Conservation (phyloP, 2,888 invertebrate genomes). For the Cerceris rybyensis region DNA sequence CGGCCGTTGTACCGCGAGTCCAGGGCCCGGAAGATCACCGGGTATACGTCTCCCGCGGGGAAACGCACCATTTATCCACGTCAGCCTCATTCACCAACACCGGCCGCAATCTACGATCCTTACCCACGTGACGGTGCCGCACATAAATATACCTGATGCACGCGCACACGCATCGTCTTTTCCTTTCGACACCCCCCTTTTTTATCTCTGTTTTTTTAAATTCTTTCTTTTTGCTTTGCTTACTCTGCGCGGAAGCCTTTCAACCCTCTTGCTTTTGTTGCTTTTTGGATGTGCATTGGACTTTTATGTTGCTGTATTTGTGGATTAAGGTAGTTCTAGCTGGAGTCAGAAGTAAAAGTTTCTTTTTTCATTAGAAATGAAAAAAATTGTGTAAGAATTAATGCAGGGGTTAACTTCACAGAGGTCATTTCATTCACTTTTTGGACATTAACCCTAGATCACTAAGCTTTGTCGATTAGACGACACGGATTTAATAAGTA, state of each 20-base stretch:
- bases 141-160: conserved; percentile 67
- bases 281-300: not conserved
- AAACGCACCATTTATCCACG: conserved; percentile 79
- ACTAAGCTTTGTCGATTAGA: too few species aligned
- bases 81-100: conserved; percentile 78
- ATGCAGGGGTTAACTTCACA: too few species aligned
- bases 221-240: conserved; percentile 7
- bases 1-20: conserved; percentile 59
- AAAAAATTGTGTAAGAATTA: too few species aligned
- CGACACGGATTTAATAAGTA: too few species aligned
- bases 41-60: conserved; percentile 75
- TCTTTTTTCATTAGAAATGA: too few species aligned
- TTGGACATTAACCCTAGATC: too few species aligned
- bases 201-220: conserved; percentile 1
- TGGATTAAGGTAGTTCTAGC: too few species aligned
- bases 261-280: conserved; percentile 2
- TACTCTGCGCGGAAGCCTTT: conserved; percentile 23
- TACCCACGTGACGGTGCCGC: conserved; percentile 68
- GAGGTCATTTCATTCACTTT: too few species aligned
- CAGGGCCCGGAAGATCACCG: conserved; percentile 75
- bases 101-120: conserved; percentile 69
- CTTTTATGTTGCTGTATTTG: too few species aligned
- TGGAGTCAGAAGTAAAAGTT: too few species aligned
- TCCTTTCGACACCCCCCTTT: conserved; percentile 4
- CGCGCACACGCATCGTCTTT: conserved; percentile 48